Evolutionary conservation across 2,888 invertebrate genomes (phyloP).

Genomic region (Corbicula japonica): DNA sequence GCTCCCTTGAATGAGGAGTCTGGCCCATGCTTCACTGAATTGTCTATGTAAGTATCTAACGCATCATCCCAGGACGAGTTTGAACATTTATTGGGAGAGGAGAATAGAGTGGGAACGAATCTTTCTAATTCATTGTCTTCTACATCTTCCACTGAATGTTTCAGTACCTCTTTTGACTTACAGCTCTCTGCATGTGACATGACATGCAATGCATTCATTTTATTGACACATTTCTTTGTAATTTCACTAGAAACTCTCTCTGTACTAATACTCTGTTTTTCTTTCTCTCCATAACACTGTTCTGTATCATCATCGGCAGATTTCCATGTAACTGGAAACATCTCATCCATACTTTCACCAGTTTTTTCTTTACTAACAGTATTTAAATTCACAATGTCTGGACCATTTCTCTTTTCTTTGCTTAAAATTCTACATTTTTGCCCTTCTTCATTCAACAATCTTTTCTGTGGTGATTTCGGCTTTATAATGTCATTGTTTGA

Average conservation of each 20-base stretch:
- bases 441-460: neutral
- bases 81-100: slow-evolving; percentile 76
- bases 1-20: slow-evolving; percentile 26
- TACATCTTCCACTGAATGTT: slow-evolving; percentile 26
- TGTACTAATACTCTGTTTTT: slow-evolving; percentile 19
- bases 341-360: no score
- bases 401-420: neutral
- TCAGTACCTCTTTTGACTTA: neutral
- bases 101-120: slow-evolving; percentile 55
- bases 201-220: no score
- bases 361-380: no score
- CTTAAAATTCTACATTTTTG: neutral
- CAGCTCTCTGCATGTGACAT: neutral
- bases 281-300: neutral
- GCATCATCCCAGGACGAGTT: slow-evolving; percentile 79
- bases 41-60: slow-evolving; percentile 73
- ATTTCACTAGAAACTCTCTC: slow-evolving; percentile 71
- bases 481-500: neutral
- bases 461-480: neutral
- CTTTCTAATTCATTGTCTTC: slow-evolving; percentile 56
- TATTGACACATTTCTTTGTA: no score
- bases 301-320: no score
- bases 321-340: no score
- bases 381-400: no score
- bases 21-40: slow-evolving; percentile 40